Evolutionary conservation across 2,113 vertebrate species (phyloP), one percentile per base, ranked within the genome.

Genomic region (Heterotis niloticus): DNA sequence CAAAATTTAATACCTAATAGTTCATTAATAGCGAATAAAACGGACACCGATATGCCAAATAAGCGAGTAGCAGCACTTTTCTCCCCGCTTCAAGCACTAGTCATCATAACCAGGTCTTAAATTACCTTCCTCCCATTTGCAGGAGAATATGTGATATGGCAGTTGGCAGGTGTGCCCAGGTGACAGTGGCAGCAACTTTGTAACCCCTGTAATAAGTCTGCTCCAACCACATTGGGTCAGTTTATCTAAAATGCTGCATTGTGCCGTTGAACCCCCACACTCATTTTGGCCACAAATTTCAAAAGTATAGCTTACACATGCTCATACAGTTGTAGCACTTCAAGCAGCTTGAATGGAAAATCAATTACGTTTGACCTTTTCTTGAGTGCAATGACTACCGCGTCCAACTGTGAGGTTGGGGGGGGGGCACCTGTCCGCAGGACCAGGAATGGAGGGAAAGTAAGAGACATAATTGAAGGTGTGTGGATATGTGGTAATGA

Each of bases 401-500:
- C 57, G n/a, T 13, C 17, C 65, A 69, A 24, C 76, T 59, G 60
- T 52, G 52, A 66, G 75, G 17, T 9, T 24, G 34, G 69, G 69
- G 10, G 44, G 67, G 62, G 75, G 34, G n/a, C 5, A 10, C 18
- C 59, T 44, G 74, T 28, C 28, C 13, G 64, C 1, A 51, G 64
- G 34, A 23, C 10, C 44, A 16, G 51, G 16, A 14, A 65, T 17
- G 18, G 51, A 10, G 18, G 24, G 54, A n/a, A 67, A 56, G 65
- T 68, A 67, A 82, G 66, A 76, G 79, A 76, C 75, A 74, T 76
- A 68, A 76, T 29, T 29, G 68, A 12, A 34, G 75, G 44, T 64
- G 23, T 70, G 65, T 74, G 62, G 74, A 67, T 81, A 10, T 44
- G 34, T 5, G 69, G 56, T 84, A 83, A 86, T 70, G 65, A 84